These are phyloP conservation scores for Aromia moschata DNA, from an alignment of 2,888 invertebrate species.

Conservation along the genomic window DNA sequence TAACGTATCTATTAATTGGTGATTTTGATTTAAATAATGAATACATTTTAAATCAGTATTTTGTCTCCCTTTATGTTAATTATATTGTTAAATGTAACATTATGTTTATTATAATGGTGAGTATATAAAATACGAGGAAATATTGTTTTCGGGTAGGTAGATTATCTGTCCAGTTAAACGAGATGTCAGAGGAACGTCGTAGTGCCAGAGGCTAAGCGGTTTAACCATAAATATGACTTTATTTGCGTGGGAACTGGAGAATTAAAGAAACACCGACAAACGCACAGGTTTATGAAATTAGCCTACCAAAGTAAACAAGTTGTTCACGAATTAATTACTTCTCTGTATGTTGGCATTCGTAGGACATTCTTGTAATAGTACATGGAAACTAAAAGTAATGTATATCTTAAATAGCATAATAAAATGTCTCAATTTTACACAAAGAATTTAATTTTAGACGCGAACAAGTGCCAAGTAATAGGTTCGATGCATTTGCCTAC, in stretches of 20 bases:
- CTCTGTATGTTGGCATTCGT: constrained; percentile 32
- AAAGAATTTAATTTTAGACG: constrained; percentile 14
- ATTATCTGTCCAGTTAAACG: constrained; percentile 17
- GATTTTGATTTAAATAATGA: constrained; percentile 17
- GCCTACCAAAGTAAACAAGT: constrained; percentile 40
- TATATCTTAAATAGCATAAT: constrained; percentile 9
- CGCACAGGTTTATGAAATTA: constrained; percentile 37
- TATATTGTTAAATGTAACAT: constrained; percentile 14
- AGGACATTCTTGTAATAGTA: constrained; percentile 22
- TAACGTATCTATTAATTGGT: constrained; percentile 20
- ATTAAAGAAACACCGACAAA: constrained; percentile 41
- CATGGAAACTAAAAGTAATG: constrained; percentile 10
- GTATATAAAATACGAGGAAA: constrained; percentile 13
- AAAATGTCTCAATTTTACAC: constrained; percentile 3
- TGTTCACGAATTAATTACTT: constrained; percentile 40
- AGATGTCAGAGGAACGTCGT: constrained; percentile 22
- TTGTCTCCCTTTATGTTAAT: constrained; percentile 12
- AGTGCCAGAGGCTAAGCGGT: constrained; percentile 19
- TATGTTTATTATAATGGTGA: constrained; percentile 14
- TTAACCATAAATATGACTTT: constrained; percentile 48
- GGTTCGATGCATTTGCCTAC: too few relatives aligned
- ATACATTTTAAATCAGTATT: constrained; percentile 8
- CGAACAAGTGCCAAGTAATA: neutral
- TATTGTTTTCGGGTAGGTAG: constrained; percentile 8
- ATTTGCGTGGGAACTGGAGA: constrained; percentile 52